phyloP scores from a whole-genome alignment of 2,888 invertebrate genomes.

The Nomada flava region DNA sequence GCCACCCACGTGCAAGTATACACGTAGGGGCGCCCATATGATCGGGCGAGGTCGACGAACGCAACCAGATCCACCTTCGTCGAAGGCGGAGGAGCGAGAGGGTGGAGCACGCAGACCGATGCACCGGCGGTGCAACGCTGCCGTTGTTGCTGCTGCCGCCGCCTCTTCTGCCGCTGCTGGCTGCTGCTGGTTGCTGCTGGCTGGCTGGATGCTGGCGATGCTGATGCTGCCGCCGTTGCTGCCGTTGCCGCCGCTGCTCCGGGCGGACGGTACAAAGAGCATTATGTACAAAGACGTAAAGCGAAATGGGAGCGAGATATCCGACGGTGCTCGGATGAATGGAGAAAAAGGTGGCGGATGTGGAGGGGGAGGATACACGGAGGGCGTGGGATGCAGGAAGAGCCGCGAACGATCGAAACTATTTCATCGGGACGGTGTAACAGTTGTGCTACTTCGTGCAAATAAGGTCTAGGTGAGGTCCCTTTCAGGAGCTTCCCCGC shows the following conservation, averaged over 20 bases:
- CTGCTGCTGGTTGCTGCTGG: slow-evolving; percentile 33
- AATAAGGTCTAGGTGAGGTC: not conserved
- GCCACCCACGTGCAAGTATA: slow-evolving; percentile 68
- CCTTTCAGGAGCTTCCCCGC: no score
- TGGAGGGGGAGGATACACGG: slow-evolving; percentile 59
- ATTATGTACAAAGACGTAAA: slow-evolving; percentile 81
- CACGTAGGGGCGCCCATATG: slow-evolving; percentile 64
- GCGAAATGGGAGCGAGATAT: slow-evolving; percentile 80
- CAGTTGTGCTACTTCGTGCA: slow-evolving; percentile 5
- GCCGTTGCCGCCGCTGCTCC: slow-evolving; percentile 48
- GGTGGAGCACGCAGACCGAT: slow-evolving; percentile 49
- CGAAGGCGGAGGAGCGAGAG: slow-evolving; percentile 48
- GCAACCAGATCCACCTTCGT: slow-evolving; percentile 67
- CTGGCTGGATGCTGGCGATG: no score
- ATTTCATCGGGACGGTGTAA: slow-evolving; percentile 28
- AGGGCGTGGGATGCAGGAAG: slow-evolving; percentile 62
- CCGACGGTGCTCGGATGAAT: slow-evolving; percentile 71
- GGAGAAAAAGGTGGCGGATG: slow-evolving; percentile 58
- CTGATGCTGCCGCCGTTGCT: slow-evolving; percentile 27
- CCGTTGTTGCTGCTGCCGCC: slow-evolving; percentile 31
- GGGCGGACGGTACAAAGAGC: slow-evolving; percentile 77
- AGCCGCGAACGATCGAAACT: slow-evolving; percentile 40
- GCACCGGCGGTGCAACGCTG: slow-evolving; percentile 49
- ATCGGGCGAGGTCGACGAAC: slow-evolving; percentile 75
- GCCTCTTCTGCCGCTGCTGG: slow-evolving; percentile 20